Conservation (phyloP, 1,140 invertebrate species). For the Drosophila subpulchrella region DNA sequence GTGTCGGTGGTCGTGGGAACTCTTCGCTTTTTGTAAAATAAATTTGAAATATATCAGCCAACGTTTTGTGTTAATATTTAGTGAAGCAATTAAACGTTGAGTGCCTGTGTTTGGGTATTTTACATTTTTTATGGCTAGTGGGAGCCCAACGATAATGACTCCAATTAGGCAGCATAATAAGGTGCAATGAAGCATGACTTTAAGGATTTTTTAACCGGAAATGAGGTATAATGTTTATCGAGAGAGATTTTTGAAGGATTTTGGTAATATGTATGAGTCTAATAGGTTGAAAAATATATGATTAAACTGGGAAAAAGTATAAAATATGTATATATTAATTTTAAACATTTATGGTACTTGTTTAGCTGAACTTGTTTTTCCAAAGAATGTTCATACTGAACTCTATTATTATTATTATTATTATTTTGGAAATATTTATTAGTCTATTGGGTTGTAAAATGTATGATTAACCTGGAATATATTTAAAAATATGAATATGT, state of each 20-base stretch:
- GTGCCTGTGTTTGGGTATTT: not conserved
- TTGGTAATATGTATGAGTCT: not conserved
- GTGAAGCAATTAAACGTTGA: constrained; percentile 45
- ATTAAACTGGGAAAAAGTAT: not conserved
- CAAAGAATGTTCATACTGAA: not conserved
- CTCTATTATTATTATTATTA: too few species aligned
- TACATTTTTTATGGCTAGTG: constrained; percentile 40
- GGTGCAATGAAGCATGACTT: constrained; percentile 32
- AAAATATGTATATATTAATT: not conserved
- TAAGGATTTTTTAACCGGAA: constrained; percentile 1
- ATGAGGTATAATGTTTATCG: not conserved
- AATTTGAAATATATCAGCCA: constrained; percentile 49
- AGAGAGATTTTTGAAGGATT: constrained; percentile 10
- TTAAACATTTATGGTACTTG: not conserved
- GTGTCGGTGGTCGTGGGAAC: constrained; percentile 70
- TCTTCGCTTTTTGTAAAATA: constrained; percentile 41
- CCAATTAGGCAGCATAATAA: constrained; percentile 47
- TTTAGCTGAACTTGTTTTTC: too few species aligned
- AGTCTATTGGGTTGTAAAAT: too few species aligned
- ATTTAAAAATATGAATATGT: not conserved
- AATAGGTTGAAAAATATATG: not conserved
- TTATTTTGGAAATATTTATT: not conserved
- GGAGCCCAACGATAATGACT: constrained; percentile 39
- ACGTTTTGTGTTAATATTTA: constrained; percentile 54
- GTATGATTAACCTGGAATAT: not conserved